Percentiles rank a stretch among this genome's conserved stretches.
These are phyloP conservation scores for Gorsachius magnificus DNA, from an alignment of 2,797 vertebrate genomes.

Conservation along the genomic window DNA sequence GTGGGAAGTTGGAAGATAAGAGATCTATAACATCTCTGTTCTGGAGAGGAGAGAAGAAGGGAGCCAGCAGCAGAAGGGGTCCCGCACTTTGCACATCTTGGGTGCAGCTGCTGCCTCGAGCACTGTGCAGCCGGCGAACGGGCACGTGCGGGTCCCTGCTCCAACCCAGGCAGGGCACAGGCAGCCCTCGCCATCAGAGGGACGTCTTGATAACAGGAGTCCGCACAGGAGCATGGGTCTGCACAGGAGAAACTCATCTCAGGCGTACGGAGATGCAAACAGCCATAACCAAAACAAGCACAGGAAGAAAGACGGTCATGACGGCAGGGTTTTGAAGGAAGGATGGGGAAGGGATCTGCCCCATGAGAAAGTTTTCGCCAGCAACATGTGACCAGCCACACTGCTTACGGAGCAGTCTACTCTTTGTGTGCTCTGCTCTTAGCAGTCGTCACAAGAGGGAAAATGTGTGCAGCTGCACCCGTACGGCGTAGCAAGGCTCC, in stretches of 20 bases:
- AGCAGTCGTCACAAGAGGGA: background rate
- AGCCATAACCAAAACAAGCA: background rate
- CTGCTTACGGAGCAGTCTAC: background rate
- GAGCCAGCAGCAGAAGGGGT: background rate
- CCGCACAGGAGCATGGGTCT: background rate
- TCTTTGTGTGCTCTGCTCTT: background rate
- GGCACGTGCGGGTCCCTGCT: background rate
- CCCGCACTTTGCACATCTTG: background rate
- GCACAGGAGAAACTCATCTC: background rate
- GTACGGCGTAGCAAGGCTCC: rapidly evolving
- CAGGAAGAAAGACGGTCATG: background rate
- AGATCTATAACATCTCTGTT: background rate
- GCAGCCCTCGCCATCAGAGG: rapidly evolving
- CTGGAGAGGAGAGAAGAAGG: background rate
- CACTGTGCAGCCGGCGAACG: rapidly evolving
- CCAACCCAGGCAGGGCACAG: background rate
- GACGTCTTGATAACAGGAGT: background rate
- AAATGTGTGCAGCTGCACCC: rapidly evolving
- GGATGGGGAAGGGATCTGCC: background rate
- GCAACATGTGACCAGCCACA: background rate
- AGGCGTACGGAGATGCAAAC: background rate
- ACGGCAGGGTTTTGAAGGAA: background rate
- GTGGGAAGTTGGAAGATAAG: background rate
- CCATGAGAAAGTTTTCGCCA: background rate
- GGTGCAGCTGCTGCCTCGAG: background rate